These are phyloP conservation scores for Bombycilla garrulus DNA, from an alignment of 2,113 vertebrate genomes.

Conservation along the genomic window DNA sequence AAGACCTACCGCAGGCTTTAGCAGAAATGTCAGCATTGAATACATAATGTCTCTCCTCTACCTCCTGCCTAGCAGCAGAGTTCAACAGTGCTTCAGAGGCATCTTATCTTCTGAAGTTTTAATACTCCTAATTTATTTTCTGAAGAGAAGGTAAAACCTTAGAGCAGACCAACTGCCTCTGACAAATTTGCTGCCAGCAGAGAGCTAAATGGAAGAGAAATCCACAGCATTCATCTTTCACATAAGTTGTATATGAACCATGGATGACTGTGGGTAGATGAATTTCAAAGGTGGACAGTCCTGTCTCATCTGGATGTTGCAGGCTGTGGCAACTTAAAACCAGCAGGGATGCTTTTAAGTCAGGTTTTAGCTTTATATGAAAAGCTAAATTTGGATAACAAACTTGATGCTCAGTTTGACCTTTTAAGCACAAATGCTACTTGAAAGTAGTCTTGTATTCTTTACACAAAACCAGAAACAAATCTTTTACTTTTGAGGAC, in stretches of 20 bases:
- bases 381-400: slow-evolving; percentile 15
- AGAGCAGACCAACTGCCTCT: slow-evolving; percentile 32
- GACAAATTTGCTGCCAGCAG: not conserved
- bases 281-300: slow-evolving; percentile 16
- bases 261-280: not conserved
- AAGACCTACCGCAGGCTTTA: not conserved
- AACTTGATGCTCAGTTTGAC: not conserved
- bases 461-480: not conserved
- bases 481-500: not conserved
- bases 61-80: slow-evolving; percentile 23
- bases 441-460: not conserved
- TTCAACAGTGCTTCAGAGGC: slow-evolving; percentile 53
- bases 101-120: slow-evolving; percentile 53
- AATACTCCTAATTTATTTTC: slow-evolving; percentile 63
- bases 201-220: slow-evolving; percentile 5
- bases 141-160: slow-evolving; percentile 57
- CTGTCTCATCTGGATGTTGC: not conserved
- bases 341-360: slow-evolving; percentile 28
- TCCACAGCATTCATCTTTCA: not conserved
- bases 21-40: not conserved
- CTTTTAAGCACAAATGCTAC: slow-evolving; percentile 7
- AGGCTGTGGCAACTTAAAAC: not conserved
- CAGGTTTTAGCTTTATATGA: not conserved
- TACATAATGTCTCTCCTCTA: not conserved
- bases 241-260: not conserved